Evolutionary conservation across 2,797 vertebrate genomes (phyloP).

Genomic region (Hipposideros larvatus): DNA sequence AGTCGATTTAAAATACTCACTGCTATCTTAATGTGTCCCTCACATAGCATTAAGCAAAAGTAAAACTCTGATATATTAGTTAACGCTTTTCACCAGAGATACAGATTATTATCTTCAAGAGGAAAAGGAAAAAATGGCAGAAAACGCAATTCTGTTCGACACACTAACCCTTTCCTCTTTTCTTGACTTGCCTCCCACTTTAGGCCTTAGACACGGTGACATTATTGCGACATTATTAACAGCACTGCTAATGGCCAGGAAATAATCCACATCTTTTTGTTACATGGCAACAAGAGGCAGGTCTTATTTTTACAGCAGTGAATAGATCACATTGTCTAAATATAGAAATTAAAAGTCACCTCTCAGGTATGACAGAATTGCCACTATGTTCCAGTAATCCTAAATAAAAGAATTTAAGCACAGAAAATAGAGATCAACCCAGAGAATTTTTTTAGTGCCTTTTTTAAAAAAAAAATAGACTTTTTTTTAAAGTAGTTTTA

Average conservation of each 20-base stretch:
- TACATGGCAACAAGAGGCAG: neutral
- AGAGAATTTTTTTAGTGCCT: too few relatives aligned
- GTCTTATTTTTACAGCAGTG: neutral
- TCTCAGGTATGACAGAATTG: neutral
- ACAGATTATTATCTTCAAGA: constrained; percentile 8
- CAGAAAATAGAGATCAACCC: neutral
- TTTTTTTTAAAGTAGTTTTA: neutral
- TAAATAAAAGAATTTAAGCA: neutral
- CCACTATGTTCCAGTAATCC: neutral
- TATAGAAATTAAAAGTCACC: neutral
- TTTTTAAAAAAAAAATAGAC: too few relatives aligned
- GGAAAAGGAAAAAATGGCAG: neutral
- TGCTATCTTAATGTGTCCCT: constrained; percentile 41
- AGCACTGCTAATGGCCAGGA: neutral
- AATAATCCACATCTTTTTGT: neutral
- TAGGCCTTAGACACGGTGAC: neutral
- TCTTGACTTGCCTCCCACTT: neutral
- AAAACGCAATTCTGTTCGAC: neutral
- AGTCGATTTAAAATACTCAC: constrained; percentile 43
- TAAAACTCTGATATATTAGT: constrained; percentile 40
- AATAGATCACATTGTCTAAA: neutral
- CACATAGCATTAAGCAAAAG: constrained; percentile 35
- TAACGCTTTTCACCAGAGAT: constrained; percentile 25
- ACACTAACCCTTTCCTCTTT: neutral
- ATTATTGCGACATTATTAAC: neutral